phyloP scores from a whole-genome alignment of 2,113 vertebrate species.

The Poeciliopsis retropinna region DNA sequence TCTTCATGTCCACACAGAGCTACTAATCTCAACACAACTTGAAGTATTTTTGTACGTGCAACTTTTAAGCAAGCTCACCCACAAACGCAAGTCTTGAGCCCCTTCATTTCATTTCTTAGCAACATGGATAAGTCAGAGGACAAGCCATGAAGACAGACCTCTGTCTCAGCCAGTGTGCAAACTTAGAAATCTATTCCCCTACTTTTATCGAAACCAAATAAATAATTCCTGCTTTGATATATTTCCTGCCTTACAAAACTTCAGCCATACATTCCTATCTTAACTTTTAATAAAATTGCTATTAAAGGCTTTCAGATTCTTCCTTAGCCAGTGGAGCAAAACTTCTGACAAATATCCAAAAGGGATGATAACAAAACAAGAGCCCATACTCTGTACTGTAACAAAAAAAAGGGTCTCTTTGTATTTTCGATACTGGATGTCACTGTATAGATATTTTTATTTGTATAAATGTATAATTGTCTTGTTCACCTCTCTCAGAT shows the following conservation, averaged over 20 bases:
- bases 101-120: conserved; percentile 31
- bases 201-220: conserved; percentile 69
- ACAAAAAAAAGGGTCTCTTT: conserved; percentile 56
- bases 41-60: conserved; percentile 55
- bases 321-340: conserved; percentile 30
- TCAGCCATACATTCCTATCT: conserved; percentile 71
- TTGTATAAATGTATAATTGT: conserved; percentile 75
- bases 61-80: conserved; percentile 47
- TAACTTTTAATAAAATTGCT: conserved; percentile 47
- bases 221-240: conserved; percentile 53
- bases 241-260: conserved; percentile 74
- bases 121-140: conserved; percentile 19
- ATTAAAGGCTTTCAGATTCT: conserved; percentile 40
- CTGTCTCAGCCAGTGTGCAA: conserved; percentile 20
- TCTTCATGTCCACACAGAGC: conserved; percentile 34
- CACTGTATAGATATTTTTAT: conserved; percentile 71
- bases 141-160: conserved; percentile 23
- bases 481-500: conserved; percentile 42
- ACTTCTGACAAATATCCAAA: conserved; percentile 34
- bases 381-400: conserved; percentile 71
- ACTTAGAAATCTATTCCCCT: conserved; percentile 36
- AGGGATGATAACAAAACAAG: conserved; percentile 51
- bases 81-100: conserved; percentile 35
- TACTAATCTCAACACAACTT: conserved; percentile 44
- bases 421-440: conserved; percentile 77